These are phyloP conservation scores for Jacana jacana DNA, from an alignment of 2,113 vertebrate genomes.

Conservation along the genomic window DNA sequence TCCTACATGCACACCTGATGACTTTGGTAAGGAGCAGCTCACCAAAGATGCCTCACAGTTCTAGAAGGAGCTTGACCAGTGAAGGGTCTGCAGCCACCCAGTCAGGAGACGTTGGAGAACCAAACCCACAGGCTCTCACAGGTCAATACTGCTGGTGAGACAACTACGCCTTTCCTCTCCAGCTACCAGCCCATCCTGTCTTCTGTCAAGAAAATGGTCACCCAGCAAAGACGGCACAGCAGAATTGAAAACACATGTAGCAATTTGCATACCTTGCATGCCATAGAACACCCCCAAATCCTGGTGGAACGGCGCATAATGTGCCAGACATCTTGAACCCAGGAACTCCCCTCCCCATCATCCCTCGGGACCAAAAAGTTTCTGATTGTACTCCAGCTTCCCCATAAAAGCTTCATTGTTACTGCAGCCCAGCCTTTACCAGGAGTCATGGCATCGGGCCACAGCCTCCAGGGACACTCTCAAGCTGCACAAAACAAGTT, in stretches of 20 bases:
- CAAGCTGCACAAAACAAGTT: constrained; percentile 68
- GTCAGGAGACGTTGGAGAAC: neutral
- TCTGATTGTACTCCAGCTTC: constrained; percentile 66
- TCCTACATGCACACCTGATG: neutral
- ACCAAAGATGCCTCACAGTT: neutral
- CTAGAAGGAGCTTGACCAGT: neutral
- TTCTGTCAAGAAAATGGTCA: constrained; percentile 15
- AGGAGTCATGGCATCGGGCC: constrained; percentile 62
- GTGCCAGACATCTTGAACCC: constrained; percentile 70
- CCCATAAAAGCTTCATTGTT: constrained; percentile 71
- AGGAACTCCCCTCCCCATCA: constrained; percentile 70
- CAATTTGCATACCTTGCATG: constrained; percentile 63
- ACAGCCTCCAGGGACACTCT: constrained; percentile 66
- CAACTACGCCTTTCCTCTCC: neutral
- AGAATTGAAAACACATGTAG: constrained; percentile 52
- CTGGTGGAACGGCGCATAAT: constrained; percentile 61
- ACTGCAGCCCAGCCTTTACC: constrained; percentile 65
- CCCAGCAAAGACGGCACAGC: constrained; percentile 23
- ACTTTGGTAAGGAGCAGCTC: neutral
- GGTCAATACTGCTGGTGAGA: neutral
- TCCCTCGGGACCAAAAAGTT: constrained; percentile 44
- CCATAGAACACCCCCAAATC: constrained; percentile 66
- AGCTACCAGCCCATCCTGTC: constrained; percentile 1
- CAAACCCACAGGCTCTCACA: neutral
- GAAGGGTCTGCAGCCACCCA: neutral